Evolutionary conservation across 1,140 invertebrate genomes (phyloP), one percentile per base, ranked within the genome.

Genomic region (Trissolcus basalis): DNA sequence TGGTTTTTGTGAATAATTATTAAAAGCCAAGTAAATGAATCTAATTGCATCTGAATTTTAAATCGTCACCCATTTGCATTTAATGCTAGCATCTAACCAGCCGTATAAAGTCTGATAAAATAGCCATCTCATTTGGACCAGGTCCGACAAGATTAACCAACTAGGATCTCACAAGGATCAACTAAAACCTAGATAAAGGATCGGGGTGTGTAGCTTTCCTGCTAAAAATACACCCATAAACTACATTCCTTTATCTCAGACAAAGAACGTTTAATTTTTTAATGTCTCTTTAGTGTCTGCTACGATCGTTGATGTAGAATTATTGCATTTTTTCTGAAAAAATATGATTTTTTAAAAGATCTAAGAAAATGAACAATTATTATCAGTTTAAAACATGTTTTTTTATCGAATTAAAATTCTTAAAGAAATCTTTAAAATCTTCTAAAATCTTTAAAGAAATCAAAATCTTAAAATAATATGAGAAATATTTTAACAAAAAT

Each of bases 1-100:
- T 33, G 50, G 72, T 68, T 72, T 77, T 64, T 55, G 59, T 78
- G 82, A 84, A 84, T 84, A 85, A 83, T 84, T 85, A 81, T 78
- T 76, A 72, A 68, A 65, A 77, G 69, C 73, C 55, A 64, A 80
- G 82, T 84, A 85, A 85, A 84, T 85, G 84, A 83, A 83, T 85
- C 81, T 85, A 85, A 84, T 85, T 85, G 83, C 84, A 85, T 84
- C 81, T 85, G 79, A 84, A 85, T 83, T 84, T 85, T 85, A 85
- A 85, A 85, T 85, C 76, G 69, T 63, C 36, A 54, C 60, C 55
- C 55, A 85, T 85, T 85, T 85, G 80, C 83, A 85, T 84, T 82
- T 84, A 84, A 85, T 84, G 80, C 82, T 36, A 60, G 68, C 77
- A 81, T 83, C 80, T 80, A 82, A 83, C 81, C 80, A 80, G 77